Base-by-base conservation (phyloP, 2,797 vertebrate species). In the Pelodytes ibericus region DNA sequence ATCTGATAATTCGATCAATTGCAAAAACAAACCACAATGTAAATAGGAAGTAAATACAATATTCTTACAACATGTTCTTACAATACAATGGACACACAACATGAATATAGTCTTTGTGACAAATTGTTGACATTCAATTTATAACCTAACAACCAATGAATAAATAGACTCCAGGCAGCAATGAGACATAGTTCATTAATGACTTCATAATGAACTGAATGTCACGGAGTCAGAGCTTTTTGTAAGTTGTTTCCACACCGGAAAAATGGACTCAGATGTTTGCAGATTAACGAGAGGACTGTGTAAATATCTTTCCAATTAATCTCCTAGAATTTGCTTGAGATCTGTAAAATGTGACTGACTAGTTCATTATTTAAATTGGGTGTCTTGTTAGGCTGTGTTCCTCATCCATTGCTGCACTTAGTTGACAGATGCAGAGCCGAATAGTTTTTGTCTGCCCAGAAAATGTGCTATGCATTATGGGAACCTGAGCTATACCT, bases 81-180 rank as follows among this genome's bases (percentile, higher is more conserved):
- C n/a, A n/a, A n/a, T n/a, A n/a, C n/a, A n/a, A n/a, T n/a, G n/a
- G n/a, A n/a, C n/a, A n/a, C n/a, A n/a, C n/a, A n/a, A n/a, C n/a
- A n/a, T 44, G 41, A 44, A 44, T 47, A 10, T 0, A 22, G 18
- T 64, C 2, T 64, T 63, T 64, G 11, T 75, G 67, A 59, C 66
- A 81, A 77, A 60, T 49, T 16, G 20, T 39, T 41, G 67, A 56
- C 79, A 65, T 67, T 75, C 30, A 74, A 77, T 71, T 68, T 75
- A 36, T 33, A 81, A 71, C 62, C 29, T 6, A 31, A 47, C 57
- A 78, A 44, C 26, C 64, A 75, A 62, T 49, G 6, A 64, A 53
- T 44, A 59, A 39, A 69, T 9, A 2, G 58, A 56, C 5, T 72
- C 57, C 53, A 53, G 36, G 26, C 33, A 61, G 4, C 15, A 59